phyloP scores from a whole-genome alignment of 2,797 vertebrate species.

The Cryptoblepharus egeriae region DNA sequence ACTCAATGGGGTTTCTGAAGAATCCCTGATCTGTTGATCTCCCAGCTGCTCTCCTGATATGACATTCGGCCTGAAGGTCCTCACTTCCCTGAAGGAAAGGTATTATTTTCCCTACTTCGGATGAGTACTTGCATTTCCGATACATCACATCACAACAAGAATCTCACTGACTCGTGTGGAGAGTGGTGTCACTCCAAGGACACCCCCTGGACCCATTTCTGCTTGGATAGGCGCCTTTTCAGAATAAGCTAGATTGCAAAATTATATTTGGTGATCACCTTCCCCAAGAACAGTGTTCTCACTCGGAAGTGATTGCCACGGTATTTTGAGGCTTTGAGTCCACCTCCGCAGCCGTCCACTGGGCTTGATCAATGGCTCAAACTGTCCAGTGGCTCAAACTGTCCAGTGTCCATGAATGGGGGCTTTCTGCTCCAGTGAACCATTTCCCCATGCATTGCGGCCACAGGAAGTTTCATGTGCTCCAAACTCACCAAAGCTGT shows the following conservation, averaged over 20 bases:
- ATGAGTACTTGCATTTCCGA: background rate
- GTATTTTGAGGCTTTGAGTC: background rate
- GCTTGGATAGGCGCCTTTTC: background rate
- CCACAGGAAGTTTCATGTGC: too few species aligned
- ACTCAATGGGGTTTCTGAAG: too few species aligned
- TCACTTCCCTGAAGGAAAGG: background rate
- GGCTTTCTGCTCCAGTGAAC: too few species aligned
- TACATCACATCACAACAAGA: background rate
- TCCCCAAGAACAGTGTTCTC: background rate
- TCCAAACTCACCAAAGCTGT: too few species aligned
- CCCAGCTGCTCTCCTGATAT: background rate
- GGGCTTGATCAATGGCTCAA: background rate
- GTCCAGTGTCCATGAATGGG: too few species aligned
- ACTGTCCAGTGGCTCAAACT: background rate
- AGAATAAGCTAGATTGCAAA: background rate
- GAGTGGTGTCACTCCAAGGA: background rate
- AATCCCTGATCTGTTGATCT: background rate
- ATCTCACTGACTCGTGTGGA: background rate
- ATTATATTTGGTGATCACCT: constrained; percentile 21
- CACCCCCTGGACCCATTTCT: constrained; percentile 6
- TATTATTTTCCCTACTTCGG: background rate
- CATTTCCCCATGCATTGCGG: too few species aligned
- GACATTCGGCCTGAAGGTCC: background rate
- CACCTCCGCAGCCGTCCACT: background rate
- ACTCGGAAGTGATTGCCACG: background rate